These are phyloP conservation scores for Chloropsis hardwickii DNA, from an alignment of 2,113 vertebrate genomes.

Conservation along the genomic window DNA sequence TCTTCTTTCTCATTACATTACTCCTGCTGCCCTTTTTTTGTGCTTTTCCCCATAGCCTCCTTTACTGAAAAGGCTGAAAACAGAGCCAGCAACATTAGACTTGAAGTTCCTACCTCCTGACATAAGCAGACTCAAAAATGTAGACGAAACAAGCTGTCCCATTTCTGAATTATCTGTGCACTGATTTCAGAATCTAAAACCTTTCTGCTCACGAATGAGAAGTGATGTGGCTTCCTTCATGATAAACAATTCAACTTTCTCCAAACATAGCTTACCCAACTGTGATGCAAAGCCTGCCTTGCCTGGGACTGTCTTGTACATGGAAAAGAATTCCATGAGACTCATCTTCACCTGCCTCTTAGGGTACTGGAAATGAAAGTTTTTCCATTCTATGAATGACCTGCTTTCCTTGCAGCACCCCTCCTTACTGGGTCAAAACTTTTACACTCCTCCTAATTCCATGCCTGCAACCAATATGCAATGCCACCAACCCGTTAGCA, in stretches of 20 bases:
- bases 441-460: neutral
- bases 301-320: neutral
- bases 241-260: neutral
- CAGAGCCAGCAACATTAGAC: neutral
- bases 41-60: neutral
- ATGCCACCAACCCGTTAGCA: neutral
- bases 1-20: neutral
- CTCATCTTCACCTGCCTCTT: neutral
- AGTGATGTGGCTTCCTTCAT: neutral
- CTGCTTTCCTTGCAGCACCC: neutral
- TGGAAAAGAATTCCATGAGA: neutral
- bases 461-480: neutral
- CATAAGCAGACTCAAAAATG: neutral
- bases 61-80: neutral
- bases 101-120: constrained; percentile 24
- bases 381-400: neutral
- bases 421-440: neutral
- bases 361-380: neutral
- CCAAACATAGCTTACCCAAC: neutral
- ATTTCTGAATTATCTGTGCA: neutral
- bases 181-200: neutral
- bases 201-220: neutral
- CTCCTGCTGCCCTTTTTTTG: neutral
- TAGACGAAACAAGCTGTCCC: constrained; percentile 41
- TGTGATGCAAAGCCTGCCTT: neutral